A percentile compares a stretch with the other conserved stretches of the same genome.
phyloP scores from a whole-genome alignment of 2,797 vertebrate genomes.

The Characodon lateralis region DNA sequence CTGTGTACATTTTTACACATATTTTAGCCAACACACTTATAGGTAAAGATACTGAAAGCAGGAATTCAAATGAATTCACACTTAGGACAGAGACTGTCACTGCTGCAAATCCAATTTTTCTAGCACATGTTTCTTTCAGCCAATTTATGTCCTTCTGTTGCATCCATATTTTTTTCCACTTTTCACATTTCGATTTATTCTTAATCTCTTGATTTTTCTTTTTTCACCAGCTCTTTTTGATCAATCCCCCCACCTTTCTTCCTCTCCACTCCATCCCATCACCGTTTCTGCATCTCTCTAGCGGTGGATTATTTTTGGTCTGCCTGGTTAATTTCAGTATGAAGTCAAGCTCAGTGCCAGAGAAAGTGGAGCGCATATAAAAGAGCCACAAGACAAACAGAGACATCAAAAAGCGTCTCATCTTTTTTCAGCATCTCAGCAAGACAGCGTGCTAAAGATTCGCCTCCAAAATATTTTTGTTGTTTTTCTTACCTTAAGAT shows the following conservation, averaged over 20 bases:
- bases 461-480: conserved; percentile 15
- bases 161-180: not conserved
- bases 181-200: conserved; percentile 16
- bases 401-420: conserved; percentile 65
- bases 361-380: conserved; percentile 71
- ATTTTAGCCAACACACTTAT: conserved; percentile 18
- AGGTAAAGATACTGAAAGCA: conserved; percentile 22
- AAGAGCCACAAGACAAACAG: conserved; percentile 70
- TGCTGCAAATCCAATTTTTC: conserved; percentile 12
- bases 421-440: conserved; percentile 59
- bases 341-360: conserved; percentile 74
- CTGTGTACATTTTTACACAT: conserved; percentile 11
- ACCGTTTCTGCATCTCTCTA: conserved; percentile 45
- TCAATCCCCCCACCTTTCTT: conserved; percentile 3
- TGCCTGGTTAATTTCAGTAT: conserved; percentile 74
- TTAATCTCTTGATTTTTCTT: conserved; percentile 16
- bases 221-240: conserved; percentile 20
- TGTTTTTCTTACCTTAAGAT: conserved; percentile 1
- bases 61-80: conserved; percentile 36
- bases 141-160: conserved; percentile 4
- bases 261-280: conserved; percentile 10
- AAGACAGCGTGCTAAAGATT: conserved; percentile 39
- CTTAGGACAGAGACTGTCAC: conserved; percentile 6
- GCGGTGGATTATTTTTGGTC: conserved; percentile 73
- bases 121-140: conserved; percentile 23